phyloP scores from a whole-genome alignment of 2,888 invertebrate species.

The Kuschelorhynchus macadamiae region DNA sequence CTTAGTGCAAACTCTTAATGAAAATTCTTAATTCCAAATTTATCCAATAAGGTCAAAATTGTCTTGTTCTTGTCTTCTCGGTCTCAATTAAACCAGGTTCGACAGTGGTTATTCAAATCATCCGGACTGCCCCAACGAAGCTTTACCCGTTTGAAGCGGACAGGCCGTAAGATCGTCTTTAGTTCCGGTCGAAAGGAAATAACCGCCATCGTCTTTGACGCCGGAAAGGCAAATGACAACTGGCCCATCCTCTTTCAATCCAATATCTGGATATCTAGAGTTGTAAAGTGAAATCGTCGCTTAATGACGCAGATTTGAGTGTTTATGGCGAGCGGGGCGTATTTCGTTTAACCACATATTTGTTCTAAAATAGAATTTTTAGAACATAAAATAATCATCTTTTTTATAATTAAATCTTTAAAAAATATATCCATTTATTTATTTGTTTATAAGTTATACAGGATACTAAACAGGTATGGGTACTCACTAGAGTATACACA shows the following conservation, averaged over 20 bases:
- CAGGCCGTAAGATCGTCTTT: constrained; percentile 48
- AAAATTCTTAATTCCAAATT: constrained; percentile 30
- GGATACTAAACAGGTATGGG: too few species aligned
- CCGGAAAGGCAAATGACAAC: constrained; percentile 49
- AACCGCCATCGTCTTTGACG: constrained; percentile 50
- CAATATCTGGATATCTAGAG: constrained; percentile 45
- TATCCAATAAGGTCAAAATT: constrained; percentile 42
- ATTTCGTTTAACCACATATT: neutral
- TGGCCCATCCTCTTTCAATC: constrained; percentile 47
- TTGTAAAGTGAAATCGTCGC: constrained; percentile 33
- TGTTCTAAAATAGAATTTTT: too few species aligned
- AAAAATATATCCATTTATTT: too few species aligned
- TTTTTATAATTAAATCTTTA: too few species aligned
- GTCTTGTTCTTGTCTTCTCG: constrained; percentile 42
- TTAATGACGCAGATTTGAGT: constrained; percentile 22
- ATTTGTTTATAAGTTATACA: too few species aligned
- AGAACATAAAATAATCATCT: too few species aligned
- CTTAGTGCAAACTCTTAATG: neutral
- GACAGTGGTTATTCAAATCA: constrained; percentile 50
- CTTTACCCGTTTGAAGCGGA: constrained; percentile 37
- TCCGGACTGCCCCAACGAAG: constrained; percentile 45
- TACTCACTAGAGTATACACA: too few species aligned
- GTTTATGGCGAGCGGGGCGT: constrained; percentile 17
- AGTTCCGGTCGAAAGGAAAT: constrained; percentile 50
- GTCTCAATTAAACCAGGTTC: constrained; percentile 49